A percentile compares a stretch with the other conserved stretches of the same genome.
Evolutionary conservation across 2,888 invertebrate genomes (phyloP).

Genomic region (Morpho deidamia): DNA sequence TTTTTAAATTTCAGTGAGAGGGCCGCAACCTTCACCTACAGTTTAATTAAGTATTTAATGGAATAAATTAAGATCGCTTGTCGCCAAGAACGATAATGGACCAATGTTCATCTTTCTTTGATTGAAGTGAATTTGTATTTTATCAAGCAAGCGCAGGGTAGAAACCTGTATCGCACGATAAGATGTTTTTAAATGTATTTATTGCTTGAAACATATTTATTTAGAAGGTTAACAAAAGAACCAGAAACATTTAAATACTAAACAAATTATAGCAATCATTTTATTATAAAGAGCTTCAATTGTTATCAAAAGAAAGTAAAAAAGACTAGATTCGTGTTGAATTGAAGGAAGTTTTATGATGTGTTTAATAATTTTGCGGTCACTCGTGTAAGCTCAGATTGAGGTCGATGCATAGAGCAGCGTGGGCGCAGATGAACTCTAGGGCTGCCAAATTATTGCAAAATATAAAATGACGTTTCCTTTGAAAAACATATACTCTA

Average conservation of each 20-base stretch:
- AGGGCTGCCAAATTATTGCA: not conserved
- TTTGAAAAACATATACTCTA: no score
- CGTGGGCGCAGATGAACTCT: constrained; percentile 54
- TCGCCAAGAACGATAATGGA: constrained; percentile 52
- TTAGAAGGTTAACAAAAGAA: no score
- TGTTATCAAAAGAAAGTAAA: no score
- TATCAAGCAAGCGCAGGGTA: no score
- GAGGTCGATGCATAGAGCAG: constrained; percentile 19
- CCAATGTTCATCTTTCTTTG: constrained; percentile 36
- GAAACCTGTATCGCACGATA: no score
- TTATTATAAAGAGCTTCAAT: no score
- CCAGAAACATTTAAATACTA: no score
- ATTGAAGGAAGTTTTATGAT: not conserved
- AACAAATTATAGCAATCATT: no score
- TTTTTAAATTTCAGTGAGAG: constrained; percentile 74
- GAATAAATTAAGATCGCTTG: constrained; percentile 71
- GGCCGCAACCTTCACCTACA: constrained; percentile 75
- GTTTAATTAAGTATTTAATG: constrained; percentile 70
- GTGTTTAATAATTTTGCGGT: not conserved
- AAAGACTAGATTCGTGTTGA: no score
- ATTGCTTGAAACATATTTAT: no score
- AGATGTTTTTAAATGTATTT: no score
- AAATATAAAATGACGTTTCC: no score
- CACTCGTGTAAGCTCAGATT: not conserved
- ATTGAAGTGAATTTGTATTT: constrained; percentile 73